phyloP scores from a whole-genome alignment of 2,888 invertebrate genomes.

The Drosophila monieri region DNA sequence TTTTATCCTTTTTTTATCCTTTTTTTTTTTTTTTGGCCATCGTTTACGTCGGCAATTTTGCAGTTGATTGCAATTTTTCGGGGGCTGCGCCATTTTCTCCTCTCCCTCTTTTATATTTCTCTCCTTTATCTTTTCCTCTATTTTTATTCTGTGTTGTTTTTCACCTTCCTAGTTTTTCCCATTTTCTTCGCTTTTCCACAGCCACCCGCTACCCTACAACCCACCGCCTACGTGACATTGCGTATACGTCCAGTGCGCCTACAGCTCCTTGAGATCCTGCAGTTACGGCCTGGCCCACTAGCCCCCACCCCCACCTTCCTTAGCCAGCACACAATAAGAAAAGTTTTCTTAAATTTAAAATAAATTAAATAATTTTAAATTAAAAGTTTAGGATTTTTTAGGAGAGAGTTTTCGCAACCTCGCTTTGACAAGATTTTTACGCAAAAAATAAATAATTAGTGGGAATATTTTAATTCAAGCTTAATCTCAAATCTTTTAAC shows the following conservation, averaged over 20 bases:
- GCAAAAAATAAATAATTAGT: too few relatives aligned
- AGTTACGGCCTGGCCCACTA: constrained; percentile 2
- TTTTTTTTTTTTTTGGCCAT: constrained; percentile 52
- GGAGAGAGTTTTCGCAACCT: too few relatives aligned
- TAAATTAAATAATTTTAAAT: background rate
- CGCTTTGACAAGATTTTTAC: too few relatives aligned
- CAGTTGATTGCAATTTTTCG: constrained; percentile 82
- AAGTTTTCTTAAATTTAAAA: background rate
- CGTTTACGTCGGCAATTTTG: constrained; percentile 82
- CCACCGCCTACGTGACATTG: constrained; percentile 63
- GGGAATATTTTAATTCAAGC: too few relatives aligned
- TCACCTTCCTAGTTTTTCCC: background rate
- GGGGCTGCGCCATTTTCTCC: constrained; percentile 68
- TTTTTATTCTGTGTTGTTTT: constrained; percentile 5
- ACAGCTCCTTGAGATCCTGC: constrained; percentile 25
- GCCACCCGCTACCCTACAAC: constrained; percentile 19
- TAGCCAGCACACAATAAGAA: background rate
- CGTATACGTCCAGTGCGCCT: constrained; percentile 74
- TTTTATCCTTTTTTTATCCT: constrained; percentile 11
- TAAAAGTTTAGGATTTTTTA: too few relatives aligned
- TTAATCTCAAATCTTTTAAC: too few relatives aligned
- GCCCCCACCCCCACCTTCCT: constrained; percentile 26
- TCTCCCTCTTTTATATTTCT: constrained; percentile 2
- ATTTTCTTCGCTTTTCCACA: constrained; percentile 5
- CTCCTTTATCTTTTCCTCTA: background rate